These are phyloP conservation scores for Dyspetes luteomarginatus DNA, from an alignment of 2,888 invertebrate species.

Conservation along the genomic window DNA sequence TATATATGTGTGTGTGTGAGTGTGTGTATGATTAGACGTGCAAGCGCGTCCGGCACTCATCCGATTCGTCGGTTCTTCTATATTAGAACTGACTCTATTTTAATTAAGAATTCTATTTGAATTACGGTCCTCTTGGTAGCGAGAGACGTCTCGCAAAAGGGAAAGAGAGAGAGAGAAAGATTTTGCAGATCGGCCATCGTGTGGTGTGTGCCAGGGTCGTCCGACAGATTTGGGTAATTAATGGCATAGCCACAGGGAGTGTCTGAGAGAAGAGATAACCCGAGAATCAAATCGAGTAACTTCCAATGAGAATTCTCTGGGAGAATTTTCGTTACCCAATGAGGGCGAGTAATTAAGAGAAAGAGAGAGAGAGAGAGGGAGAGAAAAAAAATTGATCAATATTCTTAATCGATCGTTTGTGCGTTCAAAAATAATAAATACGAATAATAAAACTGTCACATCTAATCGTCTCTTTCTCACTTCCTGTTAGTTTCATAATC, in stretches of 20 bases:
- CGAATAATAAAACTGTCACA: no score
- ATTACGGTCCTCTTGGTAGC: slow-evolving; percentile 25
- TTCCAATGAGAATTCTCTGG: neutral
- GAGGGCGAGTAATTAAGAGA: no score
- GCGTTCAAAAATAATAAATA: no score
- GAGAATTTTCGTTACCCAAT: no score
- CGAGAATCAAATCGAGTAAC: slow-evolving; percentile 46
- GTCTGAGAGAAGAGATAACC: slow-evolving; percentile 20
- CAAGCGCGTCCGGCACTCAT: slow-evolving; percentile 18
- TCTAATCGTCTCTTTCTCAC: no score
- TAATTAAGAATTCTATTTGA: slow-evolving; percentile 63
- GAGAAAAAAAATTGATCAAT: no score
- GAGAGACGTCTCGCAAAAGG: neutral
- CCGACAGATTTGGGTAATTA: slow-evolving; percentile 57
- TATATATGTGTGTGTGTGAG: neutral
- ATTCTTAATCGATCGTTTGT: no score
- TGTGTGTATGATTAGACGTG: neutral
- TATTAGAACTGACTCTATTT: slow-evolving; percentile 50
- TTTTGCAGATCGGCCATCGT: slow-evolving; percentile 2
- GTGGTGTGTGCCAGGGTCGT: slow-evolving; percentile 48
- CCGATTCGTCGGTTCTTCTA: slow-evolving; percentile 17
- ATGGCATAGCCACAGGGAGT: slow-evolving; percentile 6
- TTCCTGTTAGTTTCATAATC: no score
- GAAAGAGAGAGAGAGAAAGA: slow-evolving; percentile 21
- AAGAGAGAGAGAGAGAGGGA: no score